Evolutionary conservation across 2,113 vertebrate species (phyloP).

Genomic region (Tychaedon coryphoeus): DNA sequence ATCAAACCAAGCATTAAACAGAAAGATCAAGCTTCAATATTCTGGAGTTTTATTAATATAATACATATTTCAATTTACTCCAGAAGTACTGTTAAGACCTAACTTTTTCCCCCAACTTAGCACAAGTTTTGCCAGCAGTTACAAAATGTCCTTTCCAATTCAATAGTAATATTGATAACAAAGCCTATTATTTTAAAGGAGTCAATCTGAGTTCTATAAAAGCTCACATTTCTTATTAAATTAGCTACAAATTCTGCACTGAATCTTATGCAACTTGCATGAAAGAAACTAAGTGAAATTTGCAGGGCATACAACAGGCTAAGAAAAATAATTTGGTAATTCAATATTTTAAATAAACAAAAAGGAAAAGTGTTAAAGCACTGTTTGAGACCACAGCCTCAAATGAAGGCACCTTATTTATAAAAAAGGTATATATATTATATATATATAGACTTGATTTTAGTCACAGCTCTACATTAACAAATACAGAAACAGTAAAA

Average conservation of each 20-base stretch:
- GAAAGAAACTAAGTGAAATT: slow-evolving; percentile 25
- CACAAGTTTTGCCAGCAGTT: background rate
- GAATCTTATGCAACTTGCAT: slow-evolving; percentile 13
- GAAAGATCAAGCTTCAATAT: background rate
- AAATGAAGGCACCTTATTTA: background rate
- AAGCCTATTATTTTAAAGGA: background rate
- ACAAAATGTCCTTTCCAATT: background rate
- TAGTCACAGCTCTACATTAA: background rate
- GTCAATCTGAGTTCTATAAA: background rate
- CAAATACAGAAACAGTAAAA: background rate
- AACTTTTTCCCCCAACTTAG: background rate
- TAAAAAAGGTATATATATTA: background rate
- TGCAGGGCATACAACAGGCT: background rate
- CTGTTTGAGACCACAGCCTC: background rate
- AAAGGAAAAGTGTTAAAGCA: slow-evolving; percentile 37
- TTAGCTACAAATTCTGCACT: background rate
- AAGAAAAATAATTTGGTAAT: background rate
- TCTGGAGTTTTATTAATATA: background rate
- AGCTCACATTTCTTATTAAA: background rate
- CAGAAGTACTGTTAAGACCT: background rate
- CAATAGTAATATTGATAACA: background rate
- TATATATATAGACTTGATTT: background rate
- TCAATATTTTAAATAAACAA: slow-evolving; percentile 17
- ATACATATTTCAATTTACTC: background rate
- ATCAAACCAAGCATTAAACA: background rate